Base-by-base conservation (phyloP, 2,113 vertebrate species). In the Cottus gobio region DNA sequence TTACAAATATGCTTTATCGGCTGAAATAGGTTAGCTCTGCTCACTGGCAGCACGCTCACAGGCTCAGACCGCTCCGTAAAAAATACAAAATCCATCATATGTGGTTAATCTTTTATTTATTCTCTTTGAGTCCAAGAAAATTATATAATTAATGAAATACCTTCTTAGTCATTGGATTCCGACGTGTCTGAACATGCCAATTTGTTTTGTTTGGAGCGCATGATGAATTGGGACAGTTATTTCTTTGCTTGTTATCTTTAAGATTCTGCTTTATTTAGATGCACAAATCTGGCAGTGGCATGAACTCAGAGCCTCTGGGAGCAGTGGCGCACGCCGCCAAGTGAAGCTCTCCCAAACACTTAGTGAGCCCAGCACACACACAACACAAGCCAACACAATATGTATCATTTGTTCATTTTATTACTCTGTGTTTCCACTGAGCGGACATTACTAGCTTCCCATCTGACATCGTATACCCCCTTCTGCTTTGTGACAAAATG, bases 251-350 rank as follows among this genome's bases (percentile, higher is more conserved):
- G 89, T 90, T 90, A 79, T 84, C 82, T 77, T 80, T 84, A 80
- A 88, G 86, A 91, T 90, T 62, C 66, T 88, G 70, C 88, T 91
- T 91, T 88, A 91, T 90, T 90, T 85, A 85, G 67, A 86, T 65
- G 89, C 87, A 82, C 80, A 90, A 90, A 87, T 87, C 89, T 87
- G 82, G 75, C 85, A 77, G 84, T 79, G 80, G 74, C 90, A 67
- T 82, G 72, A 90, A 39, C 79, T 87, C 65, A 15, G 46, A 65
- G 81, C 83, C 79, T 75, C 56, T 74, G 87, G 87, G 89, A 89
- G 68, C 68, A 87, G 76, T 26, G 72, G 83, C 77, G 66, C 56
- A 46, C 71, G 80, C 88, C 71, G 80, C 88, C 89, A 85, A 88
- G 85, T 81, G 70, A 78, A 83, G 64, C 82, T 76, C 75, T 69